Evolutionary conservation across 2,797 vertebrate genomes (phyloP).

Genomic region (Melanotaenia pygmaea): DNA sequence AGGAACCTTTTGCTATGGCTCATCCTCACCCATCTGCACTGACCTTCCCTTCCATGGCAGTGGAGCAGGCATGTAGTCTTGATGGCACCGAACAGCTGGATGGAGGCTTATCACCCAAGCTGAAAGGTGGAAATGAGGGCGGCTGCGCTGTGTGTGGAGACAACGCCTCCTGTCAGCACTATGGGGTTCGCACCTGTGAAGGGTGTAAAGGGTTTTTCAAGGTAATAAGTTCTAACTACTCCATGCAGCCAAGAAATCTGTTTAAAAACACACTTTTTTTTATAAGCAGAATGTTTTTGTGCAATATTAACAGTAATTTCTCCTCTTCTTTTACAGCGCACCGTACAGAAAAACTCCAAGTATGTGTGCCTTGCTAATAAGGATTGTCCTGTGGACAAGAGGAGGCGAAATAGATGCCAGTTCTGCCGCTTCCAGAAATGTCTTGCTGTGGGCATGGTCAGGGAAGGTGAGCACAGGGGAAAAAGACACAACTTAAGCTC

Average conservation of each 20-base stretch:
- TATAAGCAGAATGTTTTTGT: neutral
- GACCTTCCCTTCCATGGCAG: slow-evolving; percentile 76
- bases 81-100: slow-evolving; percentile 59
- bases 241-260: neutral
- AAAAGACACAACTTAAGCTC: neutral
- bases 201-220: slow-evolving; percentile 93
- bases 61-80: slow-evolving; percentile 68
- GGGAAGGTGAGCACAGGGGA: slow-evolving; percentile 88
- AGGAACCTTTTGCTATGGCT: slow-evolving; percentile 67
- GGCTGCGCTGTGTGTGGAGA: slow-evolving; percentile 95
- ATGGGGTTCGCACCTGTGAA: slow-evolving; percentile 93
- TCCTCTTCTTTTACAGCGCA: slow-evolving; percentile 84
- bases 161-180: slow-evolving; percentile 96
- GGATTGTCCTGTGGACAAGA: slow-evolving; percentile 97
- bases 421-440: slow-evolving; percentile 99
- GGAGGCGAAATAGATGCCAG: slow-evolving; percentile 94
- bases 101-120: slow-evolving; percentile 64
- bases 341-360: slow-evolving; percentile 98
- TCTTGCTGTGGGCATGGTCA: slow-evolving; percentile 96
- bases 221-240: slow-evolving; percentile 70
- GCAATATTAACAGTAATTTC: slow-evolving; percentile 4
- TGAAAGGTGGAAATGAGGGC: slow-evolving; percentile 84
- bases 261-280: neutral
- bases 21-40: slow-evolving; percentile 63
- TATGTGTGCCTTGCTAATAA: slow-evolving; percentile 97